These are phyloP conservation scores for Arenaria interpres DNA, from an alignment of 2,113 vertebrate genomes.

Conservation along the genomic window DNA sequence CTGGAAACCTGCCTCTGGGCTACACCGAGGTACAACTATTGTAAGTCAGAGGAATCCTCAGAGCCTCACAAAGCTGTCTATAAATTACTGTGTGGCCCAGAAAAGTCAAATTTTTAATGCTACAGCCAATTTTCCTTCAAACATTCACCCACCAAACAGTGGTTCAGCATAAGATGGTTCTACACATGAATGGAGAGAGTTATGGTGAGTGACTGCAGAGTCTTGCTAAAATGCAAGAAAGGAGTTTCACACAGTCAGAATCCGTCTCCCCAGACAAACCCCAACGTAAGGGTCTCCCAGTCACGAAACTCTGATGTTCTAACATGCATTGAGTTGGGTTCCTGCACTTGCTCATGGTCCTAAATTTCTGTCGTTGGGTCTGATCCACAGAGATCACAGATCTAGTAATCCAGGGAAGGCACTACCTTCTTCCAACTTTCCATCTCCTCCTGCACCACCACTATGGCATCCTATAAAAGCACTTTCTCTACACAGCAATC, in stretches of 20 bases:
- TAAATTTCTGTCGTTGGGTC: neutral
- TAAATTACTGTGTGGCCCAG: neutral
- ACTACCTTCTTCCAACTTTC: neutral
- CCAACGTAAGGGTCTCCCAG: neutral
- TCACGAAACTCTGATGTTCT: neutral
- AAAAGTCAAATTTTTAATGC: neutral
- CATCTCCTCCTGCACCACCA: neutral
- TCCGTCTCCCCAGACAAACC: neutral
- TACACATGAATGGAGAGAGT: neutral
- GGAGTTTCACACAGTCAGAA: neutral
- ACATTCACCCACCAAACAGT: neutral
- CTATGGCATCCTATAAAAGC: neutral
- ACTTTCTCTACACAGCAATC: neutral
- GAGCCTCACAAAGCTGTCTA: neutral
- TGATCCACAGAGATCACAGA: neutral
- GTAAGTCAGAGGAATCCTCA: neutral
- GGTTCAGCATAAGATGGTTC: neutral
- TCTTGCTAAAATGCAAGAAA: neutral
- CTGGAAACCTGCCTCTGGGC: neutral
- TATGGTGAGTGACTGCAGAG: neutral
- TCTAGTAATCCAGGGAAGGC: neutral
- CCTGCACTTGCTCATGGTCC: neutral
- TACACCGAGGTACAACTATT: neutral
- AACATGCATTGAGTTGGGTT: neutral
- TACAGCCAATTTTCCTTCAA: neutral